Base-by-base conservation (phyloP, 2,113 vertebrate genomes). In the Ceratotherium simum region DNA sequence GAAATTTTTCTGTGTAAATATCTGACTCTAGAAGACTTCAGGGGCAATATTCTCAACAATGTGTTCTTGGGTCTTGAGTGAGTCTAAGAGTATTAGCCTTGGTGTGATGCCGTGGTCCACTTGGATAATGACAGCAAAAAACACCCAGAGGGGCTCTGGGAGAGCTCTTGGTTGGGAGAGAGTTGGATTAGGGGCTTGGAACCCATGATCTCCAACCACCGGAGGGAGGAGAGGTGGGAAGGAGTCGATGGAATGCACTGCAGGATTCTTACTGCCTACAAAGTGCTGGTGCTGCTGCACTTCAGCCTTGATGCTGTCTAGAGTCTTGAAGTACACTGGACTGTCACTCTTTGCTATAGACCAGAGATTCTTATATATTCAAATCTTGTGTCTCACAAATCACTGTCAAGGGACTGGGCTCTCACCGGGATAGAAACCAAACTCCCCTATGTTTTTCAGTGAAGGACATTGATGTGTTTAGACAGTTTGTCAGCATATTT, bases 341-440 rank as follows among this genome's bases (percentile, higher is more conserved):
- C 31, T 96, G 67, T 95, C 84, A 90, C 69, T 82, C 73, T 90
- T 80, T 81, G 78, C 90, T 91, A 18, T 81, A 91, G 58, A 94
- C 51, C 87, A 96, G 90, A 42, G 48, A 62, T 69, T 91, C 78
- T 95, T 65, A 94, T 64, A n/a, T 89, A 75, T 67, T 95, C 72
- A 73, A 75, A 69, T n/a, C 20, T 64, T 27, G 2, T 73, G 58
- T 85, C 93, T 95, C 58, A 79, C 42, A 48, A 83, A 69, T 97
- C 42, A 46, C 86, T 88, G 27, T 95, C 95, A 91, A 84, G 56
- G 39, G 56, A 83, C 48, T 29, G 64, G 72, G 33, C 8, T 67
- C 88, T 83, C 48, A 67, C 17, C 8, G 21, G 48, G 93, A 91
- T 67, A 60, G 76, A 93, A 97, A 91, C 56, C 56, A 96, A 90